These are phyloP conservation scores for Ciconia nigra DNA, from an alignment of 2,797 vertebrate species.

Conservation along the genomic window DNA sequence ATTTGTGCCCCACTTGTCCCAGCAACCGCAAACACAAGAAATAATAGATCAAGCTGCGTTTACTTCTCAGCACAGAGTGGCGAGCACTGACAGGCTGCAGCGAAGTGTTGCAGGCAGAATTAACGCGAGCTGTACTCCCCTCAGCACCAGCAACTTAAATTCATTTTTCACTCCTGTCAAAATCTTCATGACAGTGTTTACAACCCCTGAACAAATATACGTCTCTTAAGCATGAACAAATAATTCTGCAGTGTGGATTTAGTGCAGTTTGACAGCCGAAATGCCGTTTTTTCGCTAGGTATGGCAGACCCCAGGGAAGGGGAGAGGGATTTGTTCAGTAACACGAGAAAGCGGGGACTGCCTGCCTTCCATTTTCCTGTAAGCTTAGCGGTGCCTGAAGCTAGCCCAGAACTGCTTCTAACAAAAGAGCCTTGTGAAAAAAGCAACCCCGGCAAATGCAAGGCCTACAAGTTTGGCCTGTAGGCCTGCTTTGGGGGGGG, in stretches of 20 bases:
- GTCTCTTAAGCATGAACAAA: not conserved
- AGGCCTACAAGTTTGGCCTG: not conserved
- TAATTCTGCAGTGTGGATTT: not conserved
- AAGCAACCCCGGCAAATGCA: not conserved
- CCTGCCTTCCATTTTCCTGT: not conserved
- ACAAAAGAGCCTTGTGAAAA: not conserved
- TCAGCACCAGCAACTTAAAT: not conserved
- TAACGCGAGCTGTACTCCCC: not conserved
- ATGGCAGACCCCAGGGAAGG: not conserved
- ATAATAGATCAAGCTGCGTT: not conserved
- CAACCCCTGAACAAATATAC: not conserved
- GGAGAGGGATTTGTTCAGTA: not conserved
- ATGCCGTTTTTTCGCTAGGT: not conserved
- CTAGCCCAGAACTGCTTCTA: not conserved
- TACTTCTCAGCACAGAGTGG: not conserved
- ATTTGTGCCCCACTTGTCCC: not conserved
- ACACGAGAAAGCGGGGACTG: not conserved
- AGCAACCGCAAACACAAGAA: not conserved
- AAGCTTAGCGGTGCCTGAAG: not conserved
- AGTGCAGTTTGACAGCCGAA: not conserved
- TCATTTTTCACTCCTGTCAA: constrained; percentile 15
- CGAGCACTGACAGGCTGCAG: not conserved
- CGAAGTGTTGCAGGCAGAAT: not conserved
- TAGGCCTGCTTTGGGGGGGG: not conserved
- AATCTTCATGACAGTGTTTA: not conserved